Evolutionary conservation across 2,797 vertebrate genomes (phyloP), one percentile per base, ranked within the genome.

Genomic region (Mormyrus proboscirostris): DNA sequence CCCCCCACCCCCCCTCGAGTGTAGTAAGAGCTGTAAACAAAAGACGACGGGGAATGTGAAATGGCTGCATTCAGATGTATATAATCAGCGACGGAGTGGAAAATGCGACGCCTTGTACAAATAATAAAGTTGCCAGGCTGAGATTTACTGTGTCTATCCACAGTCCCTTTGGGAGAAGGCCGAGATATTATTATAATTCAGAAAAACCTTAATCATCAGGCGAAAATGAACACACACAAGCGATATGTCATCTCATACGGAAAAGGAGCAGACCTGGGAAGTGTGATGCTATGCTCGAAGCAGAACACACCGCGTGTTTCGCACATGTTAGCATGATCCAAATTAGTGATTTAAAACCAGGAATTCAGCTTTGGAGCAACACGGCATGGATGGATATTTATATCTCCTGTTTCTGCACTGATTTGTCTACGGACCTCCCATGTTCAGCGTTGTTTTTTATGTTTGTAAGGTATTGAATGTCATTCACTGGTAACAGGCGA

Each of bases 1-100:
- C 10, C 25, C 85, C 51, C 51, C 83, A 0, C 8, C 29, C 4
- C 8, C 8, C 9, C 50, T 4, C 1, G 14, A 4, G 16, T 88
- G 91, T 91, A 14, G 90, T 89, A 69, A 10, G 12, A 59, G 33
- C 85, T 19, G 85, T 55, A 86, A 57, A 59, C 25, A 86, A 57
- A 86, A 57, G 14, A 19, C 5, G 25, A 3, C 4, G 2, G 16
- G 51, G 51, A 41, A 55, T 55, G 29, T 38, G 29, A 57, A 86
- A 57, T 86, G 51, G 12, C 85, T 57, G 29, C 7, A 86, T 86
- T 57, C 47, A 57, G 85, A 86, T 38, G n/a, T 57, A 86, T 25
- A 55, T 57, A 86, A 57, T 55, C 50, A 57, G 33, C 29, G 51
- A 6, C 25, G 33, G 44, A 50, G 47, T 4, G 85, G 51, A 86